These are phyloP conservation scores for Rhinopomastus cyanomelas DNA, from an alignment of 2,113 vertebrate genomes.

Conservation along the genomic window DNA sequence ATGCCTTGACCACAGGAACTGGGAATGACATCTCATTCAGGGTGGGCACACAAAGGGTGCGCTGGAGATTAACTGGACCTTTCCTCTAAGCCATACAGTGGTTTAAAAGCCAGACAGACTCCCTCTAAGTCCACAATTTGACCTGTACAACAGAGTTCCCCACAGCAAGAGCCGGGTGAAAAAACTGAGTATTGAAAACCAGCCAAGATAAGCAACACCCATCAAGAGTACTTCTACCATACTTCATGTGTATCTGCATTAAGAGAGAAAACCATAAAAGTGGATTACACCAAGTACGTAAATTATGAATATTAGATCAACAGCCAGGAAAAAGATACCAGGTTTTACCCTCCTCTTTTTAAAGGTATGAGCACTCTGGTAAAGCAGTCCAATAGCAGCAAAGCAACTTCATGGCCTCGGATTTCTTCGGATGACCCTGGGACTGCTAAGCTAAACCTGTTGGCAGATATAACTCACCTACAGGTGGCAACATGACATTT, in stretches of 20 bases:
- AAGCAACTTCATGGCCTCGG: fast-evolving
- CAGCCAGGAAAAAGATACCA: background rate
- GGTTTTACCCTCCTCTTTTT: background rate
- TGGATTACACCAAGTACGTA: background rate
- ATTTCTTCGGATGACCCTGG: background rate
- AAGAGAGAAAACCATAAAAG: background rate
- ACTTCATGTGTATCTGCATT: background rate
- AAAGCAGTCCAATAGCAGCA: background rate
- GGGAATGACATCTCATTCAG: background rate
- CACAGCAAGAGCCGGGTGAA: background rate
- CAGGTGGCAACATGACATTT: background rate
- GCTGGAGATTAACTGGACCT: background rate
- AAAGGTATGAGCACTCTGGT: background rate
- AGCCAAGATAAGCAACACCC: background rate
- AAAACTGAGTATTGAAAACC: background rate
- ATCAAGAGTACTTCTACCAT: background rate
- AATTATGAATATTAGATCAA: background rate
- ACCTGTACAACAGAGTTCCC: background rate
- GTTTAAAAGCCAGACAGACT: background rate
- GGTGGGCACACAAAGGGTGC: background rate
- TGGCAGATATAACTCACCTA: background rate
- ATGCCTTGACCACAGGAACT: fast-evolving
- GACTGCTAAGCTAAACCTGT: background rate
- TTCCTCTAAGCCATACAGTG: background rate
- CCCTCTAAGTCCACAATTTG: background rate